Evolutionary conservation across 2,888 invertebrate genomes (phyloP).

Genomic region (Mellilla xanthometata): DNA sequence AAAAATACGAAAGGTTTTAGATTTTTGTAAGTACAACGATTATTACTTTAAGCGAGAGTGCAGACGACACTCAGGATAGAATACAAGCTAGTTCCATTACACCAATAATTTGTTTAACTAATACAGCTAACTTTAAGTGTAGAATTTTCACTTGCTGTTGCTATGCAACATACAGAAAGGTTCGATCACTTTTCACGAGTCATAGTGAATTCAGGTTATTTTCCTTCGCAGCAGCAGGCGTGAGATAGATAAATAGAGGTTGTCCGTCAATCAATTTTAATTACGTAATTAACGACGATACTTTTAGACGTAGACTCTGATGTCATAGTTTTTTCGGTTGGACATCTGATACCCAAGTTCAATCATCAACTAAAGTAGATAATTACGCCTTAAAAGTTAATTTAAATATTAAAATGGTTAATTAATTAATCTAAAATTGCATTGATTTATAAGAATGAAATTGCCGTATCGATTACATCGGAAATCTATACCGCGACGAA

Average conservation of each 20-base stretch:
- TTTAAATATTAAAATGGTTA: slow-evolving; percentile 32
- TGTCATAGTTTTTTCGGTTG: slow-evolving; percentile 60
- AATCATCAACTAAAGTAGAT: slow-evolving; percentile 44
- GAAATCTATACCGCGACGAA: slow-evolving; percentile 55
- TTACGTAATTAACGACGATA: slow-evolving; percentile 62
- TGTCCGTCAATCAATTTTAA: slow-evolving; percentile 42
- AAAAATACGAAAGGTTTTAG: too few relatives aligned
- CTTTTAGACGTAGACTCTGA: slow-evolving; percentile 49
- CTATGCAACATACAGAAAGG: not conserved
- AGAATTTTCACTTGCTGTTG: too few relatives aligned
- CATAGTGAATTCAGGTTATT: not conserved
- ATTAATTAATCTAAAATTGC: slow-evolving; percentile 30
- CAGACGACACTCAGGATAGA: too few relatives aligned
- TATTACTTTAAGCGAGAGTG: too few relatives aligned
- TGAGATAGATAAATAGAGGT: slow-evolving; percentile 24
- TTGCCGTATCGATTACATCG: slow-evolving; percentile 64
- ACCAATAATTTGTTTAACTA: too few relatives aligned
- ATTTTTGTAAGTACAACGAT: too few relatives aligned
- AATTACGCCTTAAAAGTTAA: slow-evolving; percentile 34
- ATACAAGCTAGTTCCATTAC: too few relatives aligned
- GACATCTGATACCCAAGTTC: slow-evolving; percentile 51
- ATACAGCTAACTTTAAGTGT: too few relatives aligned
- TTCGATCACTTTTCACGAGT: not conserved
- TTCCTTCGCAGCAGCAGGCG: not conserved
- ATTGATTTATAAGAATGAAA: slow-evolving; percentile 52